A percentile compares a stretch with the other conserved stretches of the same genome.
Conservation (phyloP, 2,113 vertebrate species). For the Melanostigma gelatinosum region DNA sequence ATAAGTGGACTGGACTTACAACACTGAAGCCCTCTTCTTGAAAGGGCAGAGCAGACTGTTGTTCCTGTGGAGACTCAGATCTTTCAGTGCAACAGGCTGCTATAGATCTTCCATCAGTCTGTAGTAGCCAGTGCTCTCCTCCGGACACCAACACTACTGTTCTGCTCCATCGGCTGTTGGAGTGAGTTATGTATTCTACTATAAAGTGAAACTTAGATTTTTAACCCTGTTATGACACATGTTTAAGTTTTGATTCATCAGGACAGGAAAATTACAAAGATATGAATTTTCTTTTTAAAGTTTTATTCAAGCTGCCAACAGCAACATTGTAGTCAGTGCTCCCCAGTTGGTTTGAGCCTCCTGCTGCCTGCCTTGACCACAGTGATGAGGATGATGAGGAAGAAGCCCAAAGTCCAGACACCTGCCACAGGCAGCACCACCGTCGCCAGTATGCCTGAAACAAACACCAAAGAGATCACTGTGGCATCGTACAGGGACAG, state of each 20-base stretch:
- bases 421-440: slow-evolving; percentile 71
- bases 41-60: not conserved
- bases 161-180: too few relatives aligned
- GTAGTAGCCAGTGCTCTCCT: too few relatives aligned
- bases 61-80: too few relatives aligned
- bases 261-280: slow-evolving; percentile 1
- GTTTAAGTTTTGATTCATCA: too few relatives aligned
- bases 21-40: not conserved
- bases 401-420: slow-evolving; percentile 73
- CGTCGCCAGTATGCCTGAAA: slow-evolving; percentile 61
- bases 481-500: not conserved
- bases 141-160: too few relatives aligned
- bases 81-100: not conserved
- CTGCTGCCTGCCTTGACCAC: slow-evolving; percentile 73
- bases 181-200: too few relatives aligned
- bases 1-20: not conserved
- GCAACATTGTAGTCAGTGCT: not conserved
- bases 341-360: slow-evolving; percentile 20
- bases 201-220: too few relatives aligned
- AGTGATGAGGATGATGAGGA: slow-evolving; percentile 74
- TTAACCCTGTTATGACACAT: not conserved
- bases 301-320: slow-evolving; percentile 46
- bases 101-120: too few relatives aligned
- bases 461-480: not conserved
- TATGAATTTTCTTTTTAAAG: not conserved